Percentiles rank a stretch among this genome's conserved stretches.
Conservation (phyloP, 2,888 invertebrate species). For the Celastrina argiolus region DNA sequence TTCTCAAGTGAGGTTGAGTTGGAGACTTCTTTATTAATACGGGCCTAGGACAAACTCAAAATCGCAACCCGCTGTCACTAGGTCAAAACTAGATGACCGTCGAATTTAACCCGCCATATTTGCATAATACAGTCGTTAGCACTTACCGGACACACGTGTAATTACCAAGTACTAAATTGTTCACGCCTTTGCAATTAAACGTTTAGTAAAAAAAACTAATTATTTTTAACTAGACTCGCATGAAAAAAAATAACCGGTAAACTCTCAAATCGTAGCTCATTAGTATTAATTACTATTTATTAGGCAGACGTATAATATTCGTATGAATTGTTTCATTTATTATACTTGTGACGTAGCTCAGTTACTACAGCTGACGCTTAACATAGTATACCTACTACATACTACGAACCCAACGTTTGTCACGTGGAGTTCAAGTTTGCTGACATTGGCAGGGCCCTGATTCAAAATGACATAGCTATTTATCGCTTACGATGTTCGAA, state of each 20-base stretch:
- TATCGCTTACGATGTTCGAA: no score
- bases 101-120: background rate
- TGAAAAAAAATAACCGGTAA: background rate
- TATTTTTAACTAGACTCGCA: background rate
- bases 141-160: background rate
- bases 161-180: background rate
- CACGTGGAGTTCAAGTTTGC: background rate
- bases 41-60: background rate
- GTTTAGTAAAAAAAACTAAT: background rate
- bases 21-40: no score
- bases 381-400: background rate
- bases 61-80: slow-evolving; percentile 4
- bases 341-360: no score
- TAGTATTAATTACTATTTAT: background rate
- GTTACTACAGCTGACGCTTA: no score
- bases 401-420: background rate
- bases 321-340: background rate
- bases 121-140: background rate
- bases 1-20: no score
- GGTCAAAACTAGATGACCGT: background rate
- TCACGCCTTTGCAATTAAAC: background rate
- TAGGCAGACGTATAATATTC: background rate
- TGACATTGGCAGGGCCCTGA: no score
- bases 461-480: background rate
- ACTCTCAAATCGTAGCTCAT: background rate